phyloP scores from a whole-genome alignment of 2,113 vertebrate genomes.

The Hylia prasina region DNA sequence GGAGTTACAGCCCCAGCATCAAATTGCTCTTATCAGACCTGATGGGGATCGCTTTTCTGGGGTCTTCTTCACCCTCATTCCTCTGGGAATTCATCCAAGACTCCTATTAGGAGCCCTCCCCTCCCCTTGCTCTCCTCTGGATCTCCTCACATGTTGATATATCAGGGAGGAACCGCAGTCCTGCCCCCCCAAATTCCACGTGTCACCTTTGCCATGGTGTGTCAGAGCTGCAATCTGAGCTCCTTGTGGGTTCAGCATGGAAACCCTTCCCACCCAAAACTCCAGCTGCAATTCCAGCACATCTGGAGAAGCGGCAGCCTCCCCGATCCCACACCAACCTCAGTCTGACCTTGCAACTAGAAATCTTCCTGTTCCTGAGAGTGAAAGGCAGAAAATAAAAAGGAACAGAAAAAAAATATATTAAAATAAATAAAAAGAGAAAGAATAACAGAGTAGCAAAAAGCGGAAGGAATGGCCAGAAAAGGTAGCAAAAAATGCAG shows the following conservation, averaged over 20 bases:
- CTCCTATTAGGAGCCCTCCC: neutral
- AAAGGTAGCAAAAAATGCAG: neutral
- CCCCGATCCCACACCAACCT: rapidly evolving
- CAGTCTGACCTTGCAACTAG: neutral
- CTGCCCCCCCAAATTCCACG: rapidly evolving
- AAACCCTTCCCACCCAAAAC: neutral
- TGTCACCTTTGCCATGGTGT: rapidly evolving
- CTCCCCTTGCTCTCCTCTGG: neutral
- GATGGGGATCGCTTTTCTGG: rapidly evolving
- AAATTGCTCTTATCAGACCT: neutral
- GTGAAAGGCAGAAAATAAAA: neutral
- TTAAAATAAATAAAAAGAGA: neutral
- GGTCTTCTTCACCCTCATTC: neutral
- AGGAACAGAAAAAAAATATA: neutral
- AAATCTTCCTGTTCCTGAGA: neutral
- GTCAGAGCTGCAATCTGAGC: neutral
- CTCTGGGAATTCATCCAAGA: neutral
- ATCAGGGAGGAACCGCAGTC: too few relatives aligned
- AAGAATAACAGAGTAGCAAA: neutral
- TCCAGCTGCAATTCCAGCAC: neutral
- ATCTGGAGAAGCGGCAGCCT: neutral
- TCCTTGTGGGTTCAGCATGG: neutral
- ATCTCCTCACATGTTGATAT: neutral
- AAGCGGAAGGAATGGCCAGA: conserved; percentile 33
- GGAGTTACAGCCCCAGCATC: neutral